phyloP scores from a whole-genome alignment of 64 coral and sea anemone species.

The Pachyseris speciosa region DNA sequence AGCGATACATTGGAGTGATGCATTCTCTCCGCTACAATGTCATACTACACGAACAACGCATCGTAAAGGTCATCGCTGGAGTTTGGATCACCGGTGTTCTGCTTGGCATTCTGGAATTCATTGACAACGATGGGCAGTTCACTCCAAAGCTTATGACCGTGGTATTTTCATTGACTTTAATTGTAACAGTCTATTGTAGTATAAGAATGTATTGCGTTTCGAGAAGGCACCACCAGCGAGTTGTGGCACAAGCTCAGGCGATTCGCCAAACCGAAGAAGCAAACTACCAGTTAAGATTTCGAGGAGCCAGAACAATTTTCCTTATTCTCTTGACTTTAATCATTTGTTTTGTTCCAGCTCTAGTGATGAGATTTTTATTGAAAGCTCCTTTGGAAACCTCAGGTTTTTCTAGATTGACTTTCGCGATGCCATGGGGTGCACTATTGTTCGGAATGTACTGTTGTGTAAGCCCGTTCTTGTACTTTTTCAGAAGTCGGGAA shows the following conservation, averaged over 20 bases:
- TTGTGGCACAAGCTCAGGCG: neutral
- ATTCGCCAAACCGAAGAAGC: neutral
- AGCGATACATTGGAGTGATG: neutral
- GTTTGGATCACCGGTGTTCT: neutral
- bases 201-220: neutral
- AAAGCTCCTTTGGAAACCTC: neutral
- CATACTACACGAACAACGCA: neutral
- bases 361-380: neutral
- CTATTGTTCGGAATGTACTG: neutral
- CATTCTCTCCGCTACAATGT: neutral
- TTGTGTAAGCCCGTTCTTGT: neutral
- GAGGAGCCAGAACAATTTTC: slow-evolving; percentile 4
- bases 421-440: neutral
- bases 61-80: neutral
- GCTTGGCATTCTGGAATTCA: neutral
- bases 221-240: neutral
- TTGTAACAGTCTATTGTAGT: neutral
- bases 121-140: neutral
- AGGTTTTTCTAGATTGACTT: neutral
- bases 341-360: neutral
- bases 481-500: slow-evolving; percentile 11
- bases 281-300: neutral
- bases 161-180: neutral
- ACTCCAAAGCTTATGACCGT: neutral
- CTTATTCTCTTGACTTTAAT: neutral